Base-by-base conservation (phyloP, 2,797 vertebrate genomes). In the Echiichthys vipera region DNA sequence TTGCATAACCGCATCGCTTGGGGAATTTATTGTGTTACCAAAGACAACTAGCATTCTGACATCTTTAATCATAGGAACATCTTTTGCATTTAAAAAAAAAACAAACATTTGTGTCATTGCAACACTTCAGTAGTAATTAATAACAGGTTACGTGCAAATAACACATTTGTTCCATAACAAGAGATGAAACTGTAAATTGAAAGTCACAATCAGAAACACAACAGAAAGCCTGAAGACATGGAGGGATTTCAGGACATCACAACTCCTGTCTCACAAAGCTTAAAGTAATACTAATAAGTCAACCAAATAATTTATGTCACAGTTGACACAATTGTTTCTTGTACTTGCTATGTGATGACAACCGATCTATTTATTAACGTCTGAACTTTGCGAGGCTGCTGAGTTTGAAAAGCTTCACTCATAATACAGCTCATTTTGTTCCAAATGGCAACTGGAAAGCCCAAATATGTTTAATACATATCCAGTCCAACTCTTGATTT, bases 401-500 rank as follows among this genome's bases (percentile, higher is more conserved):
- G 25, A 61, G 8, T 67, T 78, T 56, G 15, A 51, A 78, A 43
- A 47, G 24, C 29, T 20, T 1, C 25, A 29, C n/a, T 63, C 12
- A 51, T 7, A 42, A 76, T 24, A n/a, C n/a, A n/a, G n/a, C n/a
- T n/a, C n/a, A n/a, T 45, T 65, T 69, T 20, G 47, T 65, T 71
- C 39, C 62, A 47, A 29, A 30, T 59, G 32, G 22, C 47, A 43
- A 43, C 56, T 81, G 54, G 27, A 59, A 71, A 73, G 73, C 22
- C 29, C 47, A 69, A 69, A 59, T 71, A 75, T 55, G 66, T 29
- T 42, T 10, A 14, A n/a, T 58, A 13, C 8, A 30, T 10, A 8
- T 74, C 15, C 34, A 42, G 22, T 74, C 58, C 68, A 80, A 39
- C 18, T 22, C 65, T 63, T 74, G 24, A 76, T 61, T 68, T 63